phyloP scores from a whole-genome alignment of 1,140 invertebrate genomes.

The Grapholita molesta region DNA sequence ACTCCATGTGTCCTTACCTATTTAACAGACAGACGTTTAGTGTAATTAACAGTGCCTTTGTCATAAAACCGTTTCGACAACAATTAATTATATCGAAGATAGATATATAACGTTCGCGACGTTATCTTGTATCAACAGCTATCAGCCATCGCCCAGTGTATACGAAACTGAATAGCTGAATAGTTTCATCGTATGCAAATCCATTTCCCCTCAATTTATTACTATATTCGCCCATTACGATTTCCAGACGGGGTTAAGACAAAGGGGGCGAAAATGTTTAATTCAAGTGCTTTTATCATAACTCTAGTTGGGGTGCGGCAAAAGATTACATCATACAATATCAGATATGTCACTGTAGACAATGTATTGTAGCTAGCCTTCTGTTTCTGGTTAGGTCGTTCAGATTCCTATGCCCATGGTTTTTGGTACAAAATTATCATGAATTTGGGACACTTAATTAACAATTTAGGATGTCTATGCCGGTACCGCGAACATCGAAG shows the following conservation, averaged over 20 bases:
- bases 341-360: neutral
- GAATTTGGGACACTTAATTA: no score
- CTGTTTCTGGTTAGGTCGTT: no score
- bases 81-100: conserved; percentile 2
- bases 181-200: conserved; percentile 47
- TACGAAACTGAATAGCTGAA: conserved; percentile 30
- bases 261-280: neutral
- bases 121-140: conserved; percentile 6
- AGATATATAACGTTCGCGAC: neutral
- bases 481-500: no score
- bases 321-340: neutral
- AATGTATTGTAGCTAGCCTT: conserved; percentile 38
- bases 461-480: no score
- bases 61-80: neutral
- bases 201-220: conserved; percentile 33
- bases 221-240: neutral
- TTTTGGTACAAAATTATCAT: no score
- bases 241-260: neutral
- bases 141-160: conserved; percentile 16
- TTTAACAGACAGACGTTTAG: neutral
- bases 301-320: neutral
- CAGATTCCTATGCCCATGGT: no score
- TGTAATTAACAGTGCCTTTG: neutral
- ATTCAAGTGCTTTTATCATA: neutral
- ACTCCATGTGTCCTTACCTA: neutral